These are phyloP conservation scores for Eupleurogrammus muticus DNA, from an alignment of 2,797 vertebrate genomes.

Conservation along the genomic window DNA sequence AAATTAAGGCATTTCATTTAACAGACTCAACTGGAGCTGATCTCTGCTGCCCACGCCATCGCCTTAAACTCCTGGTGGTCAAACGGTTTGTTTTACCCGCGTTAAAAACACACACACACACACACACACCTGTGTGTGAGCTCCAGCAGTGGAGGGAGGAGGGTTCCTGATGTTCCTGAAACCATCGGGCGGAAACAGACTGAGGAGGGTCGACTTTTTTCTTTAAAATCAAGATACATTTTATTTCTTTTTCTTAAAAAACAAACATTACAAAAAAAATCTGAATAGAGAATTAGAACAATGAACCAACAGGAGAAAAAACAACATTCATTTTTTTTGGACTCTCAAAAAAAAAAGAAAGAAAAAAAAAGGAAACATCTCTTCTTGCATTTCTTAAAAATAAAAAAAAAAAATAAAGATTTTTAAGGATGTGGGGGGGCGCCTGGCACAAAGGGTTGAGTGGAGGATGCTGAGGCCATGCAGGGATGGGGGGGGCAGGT, in stretches of 20 bases:
- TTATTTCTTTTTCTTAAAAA: conserved; percentile 89
- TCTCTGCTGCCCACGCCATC: conserved; percentile 15
- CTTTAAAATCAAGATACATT: conserved; percentile 90
- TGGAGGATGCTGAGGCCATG: conserved; percentile 57
- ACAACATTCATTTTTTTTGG: conserved; percentile 75
- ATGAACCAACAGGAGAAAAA: conserved; percentile 75
- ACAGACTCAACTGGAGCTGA: conserved; percentile 57
- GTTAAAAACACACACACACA: no score
- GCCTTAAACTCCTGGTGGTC: conserved; percentile 10
- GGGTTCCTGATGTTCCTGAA: conserved; percentile 27
- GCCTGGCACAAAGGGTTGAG: conserved; percentile 85
- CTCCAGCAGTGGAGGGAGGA: conserved; percentile 1
- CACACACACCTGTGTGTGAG: conserved; percentile 13
- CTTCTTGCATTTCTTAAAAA: conserved; percentile 64
- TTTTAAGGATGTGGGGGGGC: conserved; percentile 42
- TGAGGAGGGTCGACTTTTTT: conserved; percentile 73
- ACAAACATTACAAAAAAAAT: conserved; percentile 89
- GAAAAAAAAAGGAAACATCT: conserved; percentile 42
- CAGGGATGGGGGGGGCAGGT: conserved; percentile 27
- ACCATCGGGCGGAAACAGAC: conserved; percentile 74
- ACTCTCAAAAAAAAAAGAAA: conserved; percentile 56
- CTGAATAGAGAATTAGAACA: conserved; percentile 84
- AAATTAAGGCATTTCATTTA: conserved; percentile 77
- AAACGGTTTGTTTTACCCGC: conserved; percentile 32
- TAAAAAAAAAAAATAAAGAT: conserved; percentile 45